Evolutionary conservation across 2,888 invertebrate genomes (phyloP), one percentile per base, ranked within the genome.

Genomic region (Seira ritae): DNA sequence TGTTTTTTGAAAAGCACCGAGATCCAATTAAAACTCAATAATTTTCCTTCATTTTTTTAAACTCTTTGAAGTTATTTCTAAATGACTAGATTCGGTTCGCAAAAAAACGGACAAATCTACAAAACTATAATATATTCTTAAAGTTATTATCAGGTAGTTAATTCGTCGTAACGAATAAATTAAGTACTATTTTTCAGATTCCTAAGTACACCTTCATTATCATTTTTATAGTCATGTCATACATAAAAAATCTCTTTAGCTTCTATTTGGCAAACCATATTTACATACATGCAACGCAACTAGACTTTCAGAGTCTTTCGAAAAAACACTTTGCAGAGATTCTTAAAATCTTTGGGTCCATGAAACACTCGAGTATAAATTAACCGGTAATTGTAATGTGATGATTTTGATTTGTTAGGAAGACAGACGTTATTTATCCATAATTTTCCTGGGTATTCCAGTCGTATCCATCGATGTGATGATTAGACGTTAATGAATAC

Each of bases 11-110:
- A 19, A 66, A 79, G 78, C 78, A 79, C 78, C 78, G 78, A 67
- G 78, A 72, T 79, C 78, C 66, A 50, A 60, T 60, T 65, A 65
- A 23, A 71, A 79, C 50, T 79, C 66, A 67, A 37, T 10, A 10
- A 60, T 3, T n/a, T 60, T 15, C 17, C 4, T 10, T 10, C 12
- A 60, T 3, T 60, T 17, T 60, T 60, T 60, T 4, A 60, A 60
- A 60, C n/a, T 60, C 12, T n/a, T 60, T 8, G 17, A n/a, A n/a
- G n/a, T n/a, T n/a, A 60, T 60, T n/a, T 60, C 42, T 42, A 42
- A 60, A 15, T 60, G 60, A 60, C 60, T 60, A 60, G 60, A 60
- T 60, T 60, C 10, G 60, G 60, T 17, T 15, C n/a, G n/a, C n/a
- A 42, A 42, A 12, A 12, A 42, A 42, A 42, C 6, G 6, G 42